These are phyloP conservation scores for Onychostruthus taczanowskii DNA, from an alignment of 2,113 vertebrate species.

Conservation along the genomic window DNA sequence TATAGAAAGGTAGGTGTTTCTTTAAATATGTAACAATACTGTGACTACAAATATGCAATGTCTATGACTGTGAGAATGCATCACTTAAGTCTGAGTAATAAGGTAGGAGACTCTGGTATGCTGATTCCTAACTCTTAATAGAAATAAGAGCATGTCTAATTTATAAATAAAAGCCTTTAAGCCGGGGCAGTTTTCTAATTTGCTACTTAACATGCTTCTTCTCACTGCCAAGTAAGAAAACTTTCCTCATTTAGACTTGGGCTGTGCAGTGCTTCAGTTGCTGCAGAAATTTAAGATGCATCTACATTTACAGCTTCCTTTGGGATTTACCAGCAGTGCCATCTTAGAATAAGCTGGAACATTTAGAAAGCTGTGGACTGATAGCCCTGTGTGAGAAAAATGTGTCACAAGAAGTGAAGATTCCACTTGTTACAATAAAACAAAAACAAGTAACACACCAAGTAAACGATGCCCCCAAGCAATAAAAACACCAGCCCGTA, in stretches of 20 bases:
- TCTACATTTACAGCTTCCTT: not conserved
- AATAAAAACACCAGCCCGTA: not conserved
- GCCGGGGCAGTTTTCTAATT: not conserved
- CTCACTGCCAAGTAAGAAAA: not conserved
- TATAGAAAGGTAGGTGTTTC: slow-evolving; percentile 86
- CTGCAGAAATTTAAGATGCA: not conserved
- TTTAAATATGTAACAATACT: not conserved
- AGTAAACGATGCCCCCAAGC: not conserved
- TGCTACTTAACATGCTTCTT: not conserved
- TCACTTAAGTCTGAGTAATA: not conserved
- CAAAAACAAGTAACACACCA: not conserved
- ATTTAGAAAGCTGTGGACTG: not conserved
- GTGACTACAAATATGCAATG: not conserved
- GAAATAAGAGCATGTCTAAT: not conserved
- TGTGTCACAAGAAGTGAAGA: not conserved
- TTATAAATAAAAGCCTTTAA: not conserved
- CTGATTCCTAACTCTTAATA: not conserved
- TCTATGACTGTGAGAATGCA: not conserved
- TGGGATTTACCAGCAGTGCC: not conserved
- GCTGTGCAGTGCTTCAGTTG: not conserved
- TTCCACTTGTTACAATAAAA: not conserved
- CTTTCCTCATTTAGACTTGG: not conserved
- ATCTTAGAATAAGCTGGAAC: not conserved
- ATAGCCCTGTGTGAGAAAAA: not conserved
- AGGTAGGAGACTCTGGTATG: not conserved